Conservation (phyloP, 1,140 invertebrate species). For the Drosophila cardini region DNA sequence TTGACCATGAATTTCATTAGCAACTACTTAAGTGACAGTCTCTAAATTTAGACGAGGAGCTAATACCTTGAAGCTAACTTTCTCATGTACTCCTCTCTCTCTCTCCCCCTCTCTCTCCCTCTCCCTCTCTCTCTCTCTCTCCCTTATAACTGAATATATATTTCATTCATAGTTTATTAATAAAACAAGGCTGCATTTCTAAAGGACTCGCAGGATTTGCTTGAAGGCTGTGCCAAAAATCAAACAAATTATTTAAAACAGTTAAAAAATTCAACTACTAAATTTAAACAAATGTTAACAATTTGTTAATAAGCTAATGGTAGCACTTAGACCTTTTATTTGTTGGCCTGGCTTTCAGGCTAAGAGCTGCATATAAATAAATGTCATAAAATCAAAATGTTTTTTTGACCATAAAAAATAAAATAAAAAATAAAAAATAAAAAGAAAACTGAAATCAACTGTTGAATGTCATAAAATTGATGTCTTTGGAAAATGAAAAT, state of each 20-base stretch:
- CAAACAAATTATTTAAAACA: too few species aligned
- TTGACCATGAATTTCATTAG: slow-evolving; percentile 3
- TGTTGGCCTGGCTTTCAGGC: not conserved
- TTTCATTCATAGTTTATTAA: slow-evolving; percentile 11
- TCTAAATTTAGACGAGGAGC: slow-evolving; percentile 4
- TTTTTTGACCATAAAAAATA: slow-evolving; percentile 15
- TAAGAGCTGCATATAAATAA: slow-evolving; percentile 12
- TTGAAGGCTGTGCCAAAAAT: too few species aligned
- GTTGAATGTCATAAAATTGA: slow-evolving; percentile 50
- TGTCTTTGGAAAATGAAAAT: slow-evolving; percentile 1
- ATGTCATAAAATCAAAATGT: slow-evolving; percentile 43
- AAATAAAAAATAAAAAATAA: slow-evolving; percentile 24
- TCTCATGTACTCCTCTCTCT: not conserved
- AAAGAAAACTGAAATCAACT: slow-evolving; percentile 32
- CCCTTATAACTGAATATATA: slow-evolving; percentile 33
- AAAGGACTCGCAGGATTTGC: too few species aligned
- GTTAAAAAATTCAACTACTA: too few species aligned
- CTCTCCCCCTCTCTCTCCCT: not conserved
- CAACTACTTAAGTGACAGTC: not conserved
- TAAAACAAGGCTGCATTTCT: not conserved
- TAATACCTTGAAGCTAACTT: not conserved
- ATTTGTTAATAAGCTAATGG: slow-evolving; percentile 6
- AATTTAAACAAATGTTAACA: too few species aligned
- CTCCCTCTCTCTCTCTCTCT: not conserved
- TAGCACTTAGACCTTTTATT: not conserved